Base-by-base conservation (phyloP, 53 echinoderm and acorn worm genomes). In the Pentamera pediparva region DNA sequence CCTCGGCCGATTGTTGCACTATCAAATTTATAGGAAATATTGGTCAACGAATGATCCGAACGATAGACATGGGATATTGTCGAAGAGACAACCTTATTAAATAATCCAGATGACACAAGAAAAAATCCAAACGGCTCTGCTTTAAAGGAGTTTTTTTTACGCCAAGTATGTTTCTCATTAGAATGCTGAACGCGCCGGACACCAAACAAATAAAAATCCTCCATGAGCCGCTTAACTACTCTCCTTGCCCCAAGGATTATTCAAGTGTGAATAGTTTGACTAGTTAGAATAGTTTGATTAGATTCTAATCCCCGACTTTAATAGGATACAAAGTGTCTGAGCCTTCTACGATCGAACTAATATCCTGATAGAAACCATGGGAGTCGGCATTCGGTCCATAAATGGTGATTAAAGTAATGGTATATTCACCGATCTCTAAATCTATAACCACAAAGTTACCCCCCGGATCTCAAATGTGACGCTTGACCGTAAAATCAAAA, bases 21-120 rank as follows among this genome's bases (percentile, higher is more conserved):
- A 12, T 28, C n/a, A 5, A 35, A 6, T 39, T 25, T 21, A 32
- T 52, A 10, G 7, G 37, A 0, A 18, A 51, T 15, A 54, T n/a
- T 73, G 32, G 53, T 35, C 0, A 53, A 4, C 3, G 74, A 73
- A 54, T 53, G 74, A 34, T 73, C 74, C 12, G 53, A n/a, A n/a
- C n/a, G n/a, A n/a, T n/a, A n/a, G n/a, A n/a, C n/a, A n/a, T n/a
- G n/a, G n/a, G n/a, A n/a, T n/a, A n/a, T n/a, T n/a, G n/a, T n/a
- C n/a, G n/a, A n/a, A n/a, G n/a, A n/a, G n/a, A n/a, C n/a, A n/a
- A n/a, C n/a, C n/a, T n/a, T n/a, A n/a, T n/a, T n/a, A n/a, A n/a
- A n/a, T n/a, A n/a, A n/a, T n/a, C n/a, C 74, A 7, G 37, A 20
- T 27, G 74, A 73, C 31, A 31, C 32, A 4, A 73, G 20, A 32